Conservation (phyloP, 2,888 invertebrate species). For the Parelbella ahira region DNA sequence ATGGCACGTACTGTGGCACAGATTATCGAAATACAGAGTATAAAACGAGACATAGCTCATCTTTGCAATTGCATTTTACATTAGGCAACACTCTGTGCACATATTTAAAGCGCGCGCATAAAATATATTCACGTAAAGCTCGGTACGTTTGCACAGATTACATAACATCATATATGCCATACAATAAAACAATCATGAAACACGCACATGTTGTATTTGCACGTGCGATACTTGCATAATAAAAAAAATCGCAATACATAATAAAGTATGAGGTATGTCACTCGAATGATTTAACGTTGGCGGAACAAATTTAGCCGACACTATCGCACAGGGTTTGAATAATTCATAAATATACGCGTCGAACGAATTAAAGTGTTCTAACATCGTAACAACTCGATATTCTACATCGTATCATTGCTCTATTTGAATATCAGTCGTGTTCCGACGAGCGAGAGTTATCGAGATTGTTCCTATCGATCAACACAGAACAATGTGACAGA, state of each 20-base stretch:
- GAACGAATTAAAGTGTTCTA: slow-evolving; percentile 59
- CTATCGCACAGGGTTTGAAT: slow-evolving; percentile 51
- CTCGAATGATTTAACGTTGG: slow-evolving; percentile 37
- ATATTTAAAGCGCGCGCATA: background rate
- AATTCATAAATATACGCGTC: slow-evolving; percentile 54
- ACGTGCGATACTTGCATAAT: slow-evolving; percentile 22
- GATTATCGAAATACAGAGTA: slow-evolving; percentile 5
- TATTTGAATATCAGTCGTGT: slow-evolving; percentile 62
- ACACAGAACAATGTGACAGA: slow-evolving; percentile 15
- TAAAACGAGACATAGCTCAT: slow-evolving; percentile 4
- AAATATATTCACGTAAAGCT: slow-evolving; percentile 7
- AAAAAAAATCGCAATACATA: slow-evolving; percentile 8
- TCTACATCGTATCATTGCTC: slow-evolving; percentile 48
- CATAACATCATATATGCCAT: slow-evolving; percentile 2
- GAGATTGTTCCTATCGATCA: slow-evolving; percentile 18
- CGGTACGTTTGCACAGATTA: background rate
- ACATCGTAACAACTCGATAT: slow-evolving; percentile 30
- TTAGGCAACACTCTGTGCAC: too few species aligned
- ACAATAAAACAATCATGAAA: slow-evolving; percentile 14
- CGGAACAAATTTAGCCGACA: slow-evolving; percentile 44
- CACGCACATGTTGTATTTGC: slow-evolving; percentile 14
- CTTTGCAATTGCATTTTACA: background rate
- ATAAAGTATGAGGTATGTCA: slow-evolving; percentile 24
- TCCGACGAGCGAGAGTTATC: slow-evolving; percentile 28
- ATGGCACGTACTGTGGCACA: slow-evolving; percentile 5